Percentiles rank a stretch among this genome's conserved stretches.
These are phyloP conservation scores for Nyctibius grandis DNA, from an alignment of 2,797 vertebrate species.

Conservation along the genomic window DNA sequence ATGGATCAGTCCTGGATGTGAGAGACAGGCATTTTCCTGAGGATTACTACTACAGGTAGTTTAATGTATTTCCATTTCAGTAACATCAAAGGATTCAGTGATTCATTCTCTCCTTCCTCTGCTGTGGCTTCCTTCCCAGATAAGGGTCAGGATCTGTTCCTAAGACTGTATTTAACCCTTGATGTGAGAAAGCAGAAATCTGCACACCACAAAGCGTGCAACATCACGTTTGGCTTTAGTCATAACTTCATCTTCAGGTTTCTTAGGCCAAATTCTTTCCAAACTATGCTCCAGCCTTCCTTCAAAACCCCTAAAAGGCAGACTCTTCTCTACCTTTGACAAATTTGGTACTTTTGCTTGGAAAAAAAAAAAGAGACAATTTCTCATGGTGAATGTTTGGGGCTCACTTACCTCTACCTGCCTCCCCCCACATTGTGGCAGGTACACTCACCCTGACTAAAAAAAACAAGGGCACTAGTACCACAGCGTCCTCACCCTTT, in stretches of 20 bases:
- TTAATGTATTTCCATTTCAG: background rate
- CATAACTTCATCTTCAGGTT: background rate
- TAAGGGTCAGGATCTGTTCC: background rate
- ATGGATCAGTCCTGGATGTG: background rate
- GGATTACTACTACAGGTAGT: background rate
- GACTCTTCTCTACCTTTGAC: background rate
- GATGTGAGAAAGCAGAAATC: background rate
- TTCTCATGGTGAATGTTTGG: background rate
- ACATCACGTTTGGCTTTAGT: background rate
- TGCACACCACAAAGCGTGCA: background rate
- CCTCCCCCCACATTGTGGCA: no score
- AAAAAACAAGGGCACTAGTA: no score
- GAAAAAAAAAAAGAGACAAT: no score
- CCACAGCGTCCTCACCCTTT: no score
- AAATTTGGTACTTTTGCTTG: background rate
- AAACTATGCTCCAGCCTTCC: background rate
- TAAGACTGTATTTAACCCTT: background rate
- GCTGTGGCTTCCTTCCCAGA: background rate
- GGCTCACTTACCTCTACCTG: background rate
- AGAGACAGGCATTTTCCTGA: background rate
- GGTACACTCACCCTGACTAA: no score
- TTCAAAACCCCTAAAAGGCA: background rate
- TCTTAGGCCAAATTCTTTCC: background rate
- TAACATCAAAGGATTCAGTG: background rate
- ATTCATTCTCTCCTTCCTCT: background rate